phyloP scores from a whole-genome alignment of 1,140 invertebrate species.

The Physella acuta region DNA sequence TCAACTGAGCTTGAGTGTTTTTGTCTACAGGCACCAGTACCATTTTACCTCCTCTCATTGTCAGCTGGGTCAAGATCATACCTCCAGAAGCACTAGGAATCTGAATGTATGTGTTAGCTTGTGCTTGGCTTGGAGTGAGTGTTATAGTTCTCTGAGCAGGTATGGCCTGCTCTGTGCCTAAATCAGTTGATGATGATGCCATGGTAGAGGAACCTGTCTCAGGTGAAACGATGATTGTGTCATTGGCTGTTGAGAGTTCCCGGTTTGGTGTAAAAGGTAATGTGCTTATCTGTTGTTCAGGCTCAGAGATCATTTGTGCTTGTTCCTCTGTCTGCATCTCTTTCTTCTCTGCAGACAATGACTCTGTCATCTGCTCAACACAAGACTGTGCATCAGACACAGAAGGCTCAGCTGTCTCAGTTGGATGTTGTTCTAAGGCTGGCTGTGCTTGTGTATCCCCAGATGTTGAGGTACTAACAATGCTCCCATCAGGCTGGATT shows the following conservation, averaged over 20 bases:
- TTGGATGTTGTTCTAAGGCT: neutral
- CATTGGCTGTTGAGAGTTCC: neutral
- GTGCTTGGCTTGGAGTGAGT: neutral
- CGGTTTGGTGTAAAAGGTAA: neutral
- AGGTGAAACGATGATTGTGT: neutral
- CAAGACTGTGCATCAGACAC: neutral
- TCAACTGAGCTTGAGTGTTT: neutral
- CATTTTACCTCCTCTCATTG: constrained; percentile 17
- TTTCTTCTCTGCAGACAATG: neutral
- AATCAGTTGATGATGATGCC: neutral
- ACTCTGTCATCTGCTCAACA: neutral
- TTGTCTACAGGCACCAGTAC: constrained; percentile 21
- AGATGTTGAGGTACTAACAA: neutral
- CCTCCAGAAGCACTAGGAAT: constrained; percentile 15
- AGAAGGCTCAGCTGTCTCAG: too few relatives aligned
- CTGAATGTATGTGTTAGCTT: constrained; percentile 13
- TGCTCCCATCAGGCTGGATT: neutral
- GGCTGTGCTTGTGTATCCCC: neutral
- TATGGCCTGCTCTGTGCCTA: too few relatives aligned
- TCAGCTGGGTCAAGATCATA: constrained; percentile 8
- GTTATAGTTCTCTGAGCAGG: neutral
- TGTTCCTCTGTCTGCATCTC: neutral
- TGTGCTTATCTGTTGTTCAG: neutral
- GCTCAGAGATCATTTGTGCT: neutral
- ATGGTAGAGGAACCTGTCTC: too few relatives aligned